Evolutionary conservation across 2,888 invertebrate genomes (phyloP), one percentile per base, ranked within the genome.

Genomic region (Synanthedon myopaeformis): DNA sequence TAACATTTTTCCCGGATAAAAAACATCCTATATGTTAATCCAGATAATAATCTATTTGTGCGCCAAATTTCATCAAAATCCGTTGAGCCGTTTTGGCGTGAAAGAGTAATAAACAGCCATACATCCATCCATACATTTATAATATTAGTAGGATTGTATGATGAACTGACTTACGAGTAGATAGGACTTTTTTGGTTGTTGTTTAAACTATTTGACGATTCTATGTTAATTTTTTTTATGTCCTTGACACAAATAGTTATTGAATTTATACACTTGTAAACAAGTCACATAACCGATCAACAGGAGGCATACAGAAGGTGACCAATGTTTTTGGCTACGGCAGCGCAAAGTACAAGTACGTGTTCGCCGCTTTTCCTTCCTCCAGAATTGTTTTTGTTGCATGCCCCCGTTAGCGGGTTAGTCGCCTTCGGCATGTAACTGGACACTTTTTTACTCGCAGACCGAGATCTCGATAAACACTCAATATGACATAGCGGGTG

Each of bases 401-500:
- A 59, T 66, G 77, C 62, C 72, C 77, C 66, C 71, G 60, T 70
- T 79, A 57, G 58, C 63, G 70, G 71, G 79, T 79, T 77, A 79
- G 74, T 76, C 79, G 82, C 70, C 82, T 71, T 65, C 69, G 74
- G 68, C 77, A 69, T 72, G 69, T 82, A 82, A 82, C 82, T 76
- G 82, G 72, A 76, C 70, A 61, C 59, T 76, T 81, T 82, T 81
- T 83, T 81, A 60, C 62, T 56, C 52, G 50, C 49, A 14, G 14
- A 17, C 11, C 49, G 59, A 69, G 63, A 65, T 67, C 67, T 72
- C 67, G 61, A 71, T 67, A 63, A 68, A 65, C 62, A 67, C 66
- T 72, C 59, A 56, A 69, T 71, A 68, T 67, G 63, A 72, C 64
- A 67, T 66, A 62, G 65, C 68, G 66, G 69, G 61, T 60, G 60